Evolutionary conservation across 2,113 vertebrate species (phyloP).

Genomic region (Climacteris rufus): DNA sequence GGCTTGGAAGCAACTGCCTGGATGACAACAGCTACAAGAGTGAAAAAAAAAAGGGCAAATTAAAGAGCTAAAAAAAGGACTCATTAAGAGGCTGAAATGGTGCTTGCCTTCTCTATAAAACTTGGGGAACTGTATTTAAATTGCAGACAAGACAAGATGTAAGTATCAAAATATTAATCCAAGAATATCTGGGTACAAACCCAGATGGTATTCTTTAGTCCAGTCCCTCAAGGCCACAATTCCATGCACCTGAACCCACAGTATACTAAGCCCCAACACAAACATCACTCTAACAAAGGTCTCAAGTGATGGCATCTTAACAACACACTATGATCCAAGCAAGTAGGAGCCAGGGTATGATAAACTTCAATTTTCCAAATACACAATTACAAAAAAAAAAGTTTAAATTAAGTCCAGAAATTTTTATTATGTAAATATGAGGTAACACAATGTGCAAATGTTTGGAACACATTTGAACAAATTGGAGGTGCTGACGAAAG

Average conservation of each 20-base stretch:
- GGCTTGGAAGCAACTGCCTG: background rate
- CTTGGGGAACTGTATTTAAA: background rate
- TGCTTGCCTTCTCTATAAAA: background rate
- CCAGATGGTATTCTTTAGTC: background rate
- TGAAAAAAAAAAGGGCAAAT: background rate
- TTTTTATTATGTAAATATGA: background rate
- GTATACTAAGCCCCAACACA: background rate
- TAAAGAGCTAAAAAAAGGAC: background rate
- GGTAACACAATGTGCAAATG: background rate
- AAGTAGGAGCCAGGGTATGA: background rate
- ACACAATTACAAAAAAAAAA: background rate
- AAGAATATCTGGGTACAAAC: background rate
- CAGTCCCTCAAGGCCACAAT: background rate
- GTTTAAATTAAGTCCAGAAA: background rate
- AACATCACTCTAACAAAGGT: background rate
- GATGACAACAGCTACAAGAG: background rate
- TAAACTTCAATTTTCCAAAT: slow-evolving; percentile 11
- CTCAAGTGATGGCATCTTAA: background rate
- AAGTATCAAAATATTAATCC: background rate
- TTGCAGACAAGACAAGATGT: background rate
- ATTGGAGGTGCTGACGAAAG: background rate
- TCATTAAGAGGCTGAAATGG: background rate
- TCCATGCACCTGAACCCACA: background rate
- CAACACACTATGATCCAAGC: background rate
- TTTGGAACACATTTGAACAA: background rate